phyloP scores from a whole-genome alignment of 2,113 vertebrate species.

The Mustelus asterias region DNA sequence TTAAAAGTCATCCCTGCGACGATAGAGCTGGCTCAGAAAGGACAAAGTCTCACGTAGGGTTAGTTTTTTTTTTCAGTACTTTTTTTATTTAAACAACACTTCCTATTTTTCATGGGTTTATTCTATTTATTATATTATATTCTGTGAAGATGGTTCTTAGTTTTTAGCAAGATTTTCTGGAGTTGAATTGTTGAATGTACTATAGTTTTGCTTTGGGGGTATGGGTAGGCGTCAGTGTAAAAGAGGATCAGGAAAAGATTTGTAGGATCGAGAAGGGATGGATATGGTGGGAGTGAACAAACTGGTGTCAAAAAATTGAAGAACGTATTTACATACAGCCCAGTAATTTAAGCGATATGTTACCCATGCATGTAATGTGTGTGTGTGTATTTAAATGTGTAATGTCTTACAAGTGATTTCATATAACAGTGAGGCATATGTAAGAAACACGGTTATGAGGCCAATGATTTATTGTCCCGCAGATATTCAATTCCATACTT shows the following conservation, averaged over 20 bases:
- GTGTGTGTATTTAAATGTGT: not conserved
- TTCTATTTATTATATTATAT: constrained; percentile 1
- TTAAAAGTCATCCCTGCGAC: not conserved
- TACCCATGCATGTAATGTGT: not conserved
- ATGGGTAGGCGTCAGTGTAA: not conserved
- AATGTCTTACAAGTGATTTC: not conserved
- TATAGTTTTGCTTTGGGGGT: not conserved
- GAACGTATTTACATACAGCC: not conserved
- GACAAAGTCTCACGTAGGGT: not conserved
- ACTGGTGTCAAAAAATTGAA: not conserved
- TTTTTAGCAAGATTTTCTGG: not conserved
- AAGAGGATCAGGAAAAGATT: not conserved
- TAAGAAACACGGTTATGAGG: not conserved
- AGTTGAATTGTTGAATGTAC: not conserved
- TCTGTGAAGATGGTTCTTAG: not conserved
- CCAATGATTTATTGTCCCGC: not conserved
- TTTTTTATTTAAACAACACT: not conserved
- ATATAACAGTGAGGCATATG: not conserved
- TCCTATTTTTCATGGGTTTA: not conserved
- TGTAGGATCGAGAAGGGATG: not conserved
- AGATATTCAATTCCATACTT: not conserved
- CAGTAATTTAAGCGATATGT: not conserved
- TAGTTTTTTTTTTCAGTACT: not conserved
- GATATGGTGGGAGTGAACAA: not conserved
- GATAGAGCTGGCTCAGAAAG: not conserved